Evolutionary conservation across 2,888 invertebrate genomes (phyloP).

Genomic region (Eupithecia tripunctaria): DNA sequence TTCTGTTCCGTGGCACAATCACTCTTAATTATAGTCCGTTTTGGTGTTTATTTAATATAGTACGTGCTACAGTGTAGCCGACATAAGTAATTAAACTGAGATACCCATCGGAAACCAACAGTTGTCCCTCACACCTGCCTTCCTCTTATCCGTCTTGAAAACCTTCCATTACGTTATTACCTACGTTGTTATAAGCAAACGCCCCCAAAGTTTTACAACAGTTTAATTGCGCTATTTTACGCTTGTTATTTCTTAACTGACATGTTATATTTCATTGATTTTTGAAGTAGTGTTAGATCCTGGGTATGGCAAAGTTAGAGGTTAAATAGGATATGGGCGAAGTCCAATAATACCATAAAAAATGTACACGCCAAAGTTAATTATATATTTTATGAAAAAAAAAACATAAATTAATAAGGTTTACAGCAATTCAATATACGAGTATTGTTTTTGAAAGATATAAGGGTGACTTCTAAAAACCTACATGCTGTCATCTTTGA

Average conservation of each 20-base stretch:
- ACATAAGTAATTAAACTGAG: conserved; percentile 70
- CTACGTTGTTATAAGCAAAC: conserved; percentile 68
- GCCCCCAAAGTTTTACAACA: conserved; percentile 68
- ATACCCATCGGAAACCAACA: conserved; percentile 62
- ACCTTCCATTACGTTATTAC: conserved; percentile 71
- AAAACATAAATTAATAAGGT: no score
- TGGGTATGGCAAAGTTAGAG: no score
- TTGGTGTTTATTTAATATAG: conserved; percentile 66
- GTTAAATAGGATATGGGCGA: no score
- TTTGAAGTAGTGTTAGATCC: not conserved
- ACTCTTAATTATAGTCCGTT: conserved; percentile 57
- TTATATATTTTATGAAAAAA: no score
- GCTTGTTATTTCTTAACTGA: conserved; percentile 65
- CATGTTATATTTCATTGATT: conserved; percentile 52
- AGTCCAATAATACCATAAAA: no score
- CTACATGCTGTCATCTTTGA: no score
- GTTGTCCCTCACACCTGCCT: conserved; percentile 69
- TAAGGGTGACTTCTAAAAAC: no score
- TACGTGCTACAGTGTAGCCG: conserved; percentile 69
- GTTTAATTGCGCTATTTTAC: conserved; percentile 76
- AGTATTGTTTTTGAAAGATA: no score
- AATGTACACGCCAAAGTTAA: no score
- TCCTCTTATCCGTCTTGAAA: conserved; percentile 50
- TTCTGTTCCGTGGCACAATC: conserved; percentile 25
- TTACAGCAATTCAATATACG: no score